Conservation (phyloP, 35 echinoderm and acorn worm species). For the Lytechinus pictus region DNA sequence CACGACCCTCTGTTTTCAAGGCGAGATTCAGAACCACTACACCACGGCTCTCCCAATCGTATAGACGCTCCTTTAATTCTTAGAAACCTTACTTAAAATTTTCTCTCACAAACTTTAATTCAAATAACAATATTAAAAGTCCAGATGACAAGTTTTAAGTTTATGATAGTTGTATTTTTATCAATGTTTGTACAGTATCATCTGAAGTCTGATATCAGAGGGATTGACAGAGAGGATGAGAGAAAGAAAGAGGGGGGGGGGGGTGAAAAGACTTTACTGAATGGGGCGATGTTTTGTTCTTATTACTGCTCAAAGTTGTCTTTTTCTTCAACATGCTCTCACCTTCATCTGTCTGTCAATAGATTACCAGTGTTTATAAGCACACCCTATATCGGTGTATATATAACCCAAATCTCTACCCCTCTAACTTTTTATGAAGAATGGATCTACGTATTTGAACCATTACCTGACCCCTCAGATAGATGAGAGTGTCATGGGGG, state of each 20-base stretch:
- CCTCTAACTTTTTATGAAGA: not conserved
- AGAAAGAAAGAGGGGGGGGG: not conserved
- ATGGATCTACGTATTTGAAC: not conserved
- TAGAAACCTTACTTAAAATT: too few relatives aligned
- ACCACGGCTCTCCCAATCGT: too few relatives aligned
- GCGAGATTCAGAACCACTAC: too few relatives aligned
- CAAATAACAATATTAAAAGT: too few relatives aligned
- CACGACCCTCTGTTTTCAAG: too few relatives aligned
- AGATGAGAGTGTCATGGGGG: not conserved
- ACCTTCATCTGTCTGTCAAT: conserved; percentile 16
- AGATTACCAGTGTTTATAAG: conserved; percentile 29
- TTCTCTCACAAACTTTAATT: too few relatives aligned
- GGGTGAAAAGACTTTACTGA: not conserved
- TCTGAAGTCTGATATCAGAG: not conserved
- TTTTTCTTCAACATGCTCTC: not conserved
- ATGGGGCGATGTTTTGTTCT: not conserved
- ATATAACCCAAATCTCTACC: conserved; percentile 29
- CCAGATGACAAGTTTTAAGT: too few relatives aligned
- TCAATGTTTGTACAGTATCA: too few relatives aligned
- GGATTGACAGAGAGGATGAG: not conserved
- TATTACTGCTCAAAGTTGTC: not conserved
- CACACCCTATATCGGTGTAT: conserved; percentile 13
- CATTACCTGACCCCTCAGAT: not conserved
- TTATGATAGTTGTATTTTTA: too few relatives aligned
- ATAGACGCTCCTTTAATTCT: too few relatives aligned